Evolutionary conservation across 2,888 invertebrate species (phyloP).

Genomic region (Mythimna pallens): DNA sequence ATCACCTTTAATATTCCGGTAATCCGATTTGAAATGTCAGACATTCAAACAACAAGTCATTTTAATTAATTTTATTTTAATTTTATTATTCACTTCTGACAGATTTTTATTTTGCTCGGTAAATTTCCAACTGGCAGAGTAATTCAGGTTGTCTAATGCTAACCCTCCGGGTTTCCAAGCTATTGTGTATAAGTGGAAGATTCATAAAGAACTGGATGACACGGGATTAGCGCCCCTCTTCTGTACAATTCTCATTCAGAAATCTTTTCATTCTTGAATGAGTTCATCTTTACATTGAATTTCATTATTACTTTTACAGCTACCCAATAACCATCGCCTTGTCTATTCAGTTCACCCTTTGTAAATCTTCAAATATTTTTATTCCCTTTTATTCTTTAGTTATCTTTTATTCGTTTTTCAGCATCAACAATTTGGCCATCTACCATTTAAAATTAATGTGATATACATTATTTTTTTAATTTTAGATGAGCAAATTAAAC

Average conservation of each 20-base stretch:
- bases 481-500: no score
- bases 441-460: neutral
- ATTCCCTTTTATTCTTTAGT: neutral
- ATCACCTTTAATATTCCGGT: neutral
- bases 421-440: neutral
- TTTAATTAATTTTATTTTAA: neutral
- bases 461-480: no score
- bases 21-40: neutral
- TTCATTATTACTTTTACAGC: slow-evolving; percentile 10
- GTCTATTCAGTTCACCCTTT: neutral
- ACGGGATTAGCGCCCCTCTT: neutral
- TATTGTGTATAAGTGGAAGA: neutral
- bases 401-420: neutral
- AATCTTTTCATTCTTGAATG: slow-evolving; percentile 1
- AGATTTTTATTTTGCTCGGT: neutral
- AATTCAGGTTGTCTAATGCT: neutral
- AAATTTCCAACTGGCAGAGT: no score
- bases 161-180: neutral
- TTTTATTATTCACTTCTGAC: neutral
- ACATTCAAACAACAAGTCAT: neutral
- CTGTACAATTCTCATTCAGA: neutral
- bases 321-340: neutral
- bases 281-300: neutral
- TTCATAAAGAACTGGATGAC: neutral
- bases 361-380: neutral